phyloP scores from a whole-genome alignment of 64 coral and sea anemone genomes.

The Pocillopora verrucosa region DNA sequence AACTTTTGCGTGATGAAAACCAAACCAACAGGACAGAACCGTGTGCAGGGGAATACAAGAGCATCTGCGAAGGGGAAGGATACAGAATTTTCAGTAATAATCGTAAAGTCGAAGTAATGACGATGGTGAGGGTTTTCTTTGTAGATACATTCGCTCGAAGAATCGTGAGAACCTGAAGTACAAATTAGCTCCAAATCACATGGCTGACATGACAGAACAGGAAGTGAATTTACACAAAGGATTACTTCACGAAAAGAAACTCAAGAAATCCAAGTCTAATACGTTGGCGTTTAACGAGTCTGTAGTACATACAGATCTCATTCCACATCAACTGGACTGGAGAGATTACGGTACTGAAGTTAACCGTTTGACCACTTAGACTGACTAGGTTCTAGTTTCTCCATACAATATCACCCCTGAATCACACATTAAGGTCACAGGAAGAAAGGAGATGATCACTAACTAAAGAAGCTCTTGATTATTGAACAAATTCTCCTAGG shows the following conservation, averaged over 20 bases:
- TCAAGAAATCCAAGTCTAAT: conserved; percentile 19
- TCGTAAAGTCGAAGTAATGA: too few relatives aligned
- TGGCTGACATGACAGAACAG: conserved; percentile 72
- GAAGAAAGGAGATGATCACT: too few relatives aligned
- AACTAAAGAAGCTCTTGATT: too few relatives aligned
- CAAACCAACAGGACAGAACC: too few relatives aligned
- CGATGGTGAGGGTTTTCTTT: background rate
- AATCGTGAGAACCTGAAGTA: conserved; percentile 82
- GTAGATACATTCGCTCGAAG: conserved; percentile 85
- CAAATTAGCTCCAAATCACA: conserved; percentile 73
- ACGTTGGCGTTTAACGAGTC: conserved; percentile 30
- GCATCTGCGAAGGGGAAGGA: too few relatives aligned
- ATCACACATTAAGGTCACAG: background rate
- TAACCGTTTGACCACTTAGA: too few relatives aligned
- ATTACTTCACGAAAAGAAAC: conserved; percentile 53
- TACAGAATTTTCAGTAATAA: too few relatives aligned
- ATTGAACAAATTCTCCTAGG: too few relatives aligned
- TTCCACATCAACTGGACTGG: conserved; percentile 76
- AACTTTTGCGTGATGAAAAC: too few relatives aligned
- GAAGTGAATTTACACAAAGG: conserved; percentile 66
- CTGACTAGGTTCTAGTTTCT: too few relatives aligned
- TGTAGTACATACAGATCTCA: background rate
- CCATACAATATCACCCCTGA: background rate
- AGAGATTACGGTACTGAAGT: conserved; percentile 81
- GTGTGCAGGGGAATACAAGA: too few relatives aligned